These are phyloP conservation scores for Tineola bisselliella DNA, from an alignment of 2,888 invertebrate species.

Conservation along the genomic window DNA sequence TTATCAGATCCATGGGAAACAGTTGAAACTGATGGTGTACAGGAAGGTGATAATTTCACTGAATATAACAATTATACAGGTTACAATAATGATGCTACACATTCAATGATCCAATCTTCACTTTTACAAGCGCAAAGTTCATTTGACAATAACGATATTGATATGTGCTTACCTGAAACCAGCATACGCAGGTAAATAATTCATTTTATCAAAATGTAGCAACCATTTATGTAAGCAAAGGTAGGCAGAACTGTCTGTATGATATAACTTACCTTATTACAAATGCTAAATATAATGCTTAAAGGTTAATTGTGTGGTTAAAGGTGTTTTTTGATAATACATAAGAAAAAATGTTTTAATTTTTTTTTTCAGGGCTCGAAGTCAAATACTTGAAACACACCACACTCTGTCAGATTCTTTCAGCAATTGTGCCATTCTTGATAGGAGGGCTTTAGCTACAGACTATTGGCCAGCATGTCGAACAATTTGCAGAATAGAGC, in stretches of 20 bases:
- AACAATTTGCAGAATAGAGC: constrained; percentile 75
- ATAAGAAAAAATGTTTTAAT: too few species aligned
- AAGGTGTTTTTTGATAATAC: too few species aligned
- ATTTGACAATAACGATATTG: neutral
- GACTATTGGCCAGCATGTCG: constrained; percentile 79
- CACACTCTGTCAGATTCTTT: constrained; percentile 56
- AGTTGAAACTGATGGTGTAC: constrained; percentile 39
- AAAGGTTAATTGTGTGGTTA: too few species aligned
- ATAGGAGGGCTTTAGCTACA: constrained; percentile 63
- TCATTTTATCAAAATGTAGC: too few species aligned
- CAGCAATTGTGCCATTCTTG: constrained; percentile 51
- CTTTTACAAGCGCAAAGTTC: constrained; percentile 22
- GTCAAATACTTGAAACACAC: constrained; percentile 42
- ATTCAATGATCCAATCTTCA: constrained; percentile 27
- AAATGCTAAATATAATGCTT: too few species aligned
- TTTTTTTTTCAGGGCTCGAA: constrained; percentile 52
- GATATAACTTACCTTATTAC: too few species aligned
- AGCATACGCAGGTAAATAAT: neutral
- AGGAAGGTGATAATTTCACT: constrained; percentile 39
- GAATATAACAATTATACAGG: constrained; percentile 31
- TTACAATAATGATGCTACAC: constrained; percentile 30
- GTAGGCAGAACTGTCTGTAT: neutral
- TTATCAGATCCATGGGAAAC: constrained; percentile 40
- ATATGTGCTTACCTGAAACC: neutral
- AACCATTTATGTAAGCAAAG: too few species aligned